Base-by-base conservation (phyloP, 2,888 invertebrate genomes). In the Steinernema hermaphroditum region DNA sequence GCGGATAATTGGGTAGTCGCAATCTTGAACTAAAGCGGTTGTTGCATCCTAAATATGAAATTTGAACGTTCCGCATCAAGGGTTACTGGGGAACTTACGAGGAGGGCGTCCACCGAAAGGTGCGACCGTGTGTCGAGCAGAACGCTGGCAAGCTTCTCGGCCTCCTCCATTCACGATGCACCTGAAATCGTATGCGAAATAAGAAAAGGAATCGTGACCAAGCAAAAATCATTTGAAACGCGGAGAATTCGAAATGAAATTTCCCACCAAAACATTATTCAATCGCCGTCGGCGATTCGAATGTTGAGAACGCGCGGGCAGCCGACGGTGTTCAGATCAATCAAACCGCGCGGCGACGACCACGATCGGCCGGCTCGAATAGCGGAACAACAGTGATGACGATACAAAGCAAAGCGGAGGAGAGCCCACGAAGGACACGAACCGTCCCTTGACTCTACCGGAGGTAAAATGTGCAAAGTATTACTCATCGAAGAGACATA, bases 11-110 rank as follows among this genome's bases (percentile, higher is more conserved):
- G 96, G 94, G 90, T 94, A 93, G 89, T 95, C 94, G 89, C 95
- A 95, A 89, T 98, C 98, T 77, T 93, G 92, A 80, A 95, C 93
- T 86, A 98, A 90, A 76, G 96, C 96, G 87, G 94, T 93, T 77
- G 98, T 92, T 71, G 94, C 94, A 89, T 97, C 97, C 78, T 78
- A 69, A 70, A 78, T n/a, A 16, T n/a, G 16, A 46, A n/a, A 22
- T 14, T 27, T 54, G 12, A 37, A 37, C 4, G 37, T 8, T 37
- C 37, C 4, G 37, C 22, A 19, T 27, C 12, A 54, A 54, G 6
- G 16, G 4, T 68, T 1, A 2, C 32, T 37, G n/a, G 37, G 24
- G 8, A n/a, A 76, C 76, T 46, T 46, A 81, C 81, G 57, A 86
- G 73, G n/a, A 86, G 75, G 57, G 84, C 80, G 62, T 86, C 86